Percentiles rank a stretch among this genome's conserved stretches.
These are phyloP conservation scores for Drosophila neonasuta DNA, from an alignment of 2,888 invertebrate genomes.

Conservation along the genomic window DNA sequence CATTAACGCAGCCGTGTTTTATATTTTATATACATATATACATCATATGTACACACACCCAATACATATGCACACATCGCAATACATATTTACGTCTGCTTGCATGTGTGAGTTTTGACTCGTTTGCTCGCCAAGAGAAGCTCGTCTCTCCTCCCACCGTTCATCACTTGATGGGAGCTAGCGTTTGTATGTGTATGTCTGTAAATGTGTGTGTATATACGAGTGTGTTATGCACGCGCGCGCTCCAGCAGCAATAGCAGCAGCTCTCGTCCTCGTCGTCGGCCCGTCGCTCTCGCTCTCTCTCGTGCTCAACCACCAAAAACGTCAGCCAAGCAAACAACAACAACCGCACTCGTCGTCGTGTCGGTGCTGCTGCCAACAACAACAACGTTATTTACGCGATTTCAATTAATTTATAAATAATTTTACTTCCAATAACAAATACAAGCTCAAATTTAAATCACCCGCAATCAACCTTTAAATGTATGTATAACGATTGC, in stretches of 20 bases:
- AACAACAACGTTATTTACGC: conserved; percentile 50
- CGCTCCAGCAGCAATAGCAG: conserved; percentile 71
- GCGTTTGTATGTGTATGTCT: conserved; percentile 31
- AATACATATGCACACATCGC: conserved; percentile 6
- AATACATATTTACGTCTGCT: conserved; percentile 42
- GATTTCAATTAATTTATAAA: conserved; percentile 69
- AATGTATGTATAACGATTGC: conserved; percentile 38
- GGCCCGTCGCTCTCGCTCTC: conserved; percentile 27
- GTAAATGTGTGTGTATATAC: conserved; percentile 40
- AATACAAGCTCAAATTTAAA: conserved; percentile 38
- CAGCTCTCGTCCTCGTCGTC: conserved; percentile 54
- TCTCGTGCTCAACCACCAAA: conserved; percentile 63
- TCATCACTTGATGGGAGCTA: conserved; percentile 34
- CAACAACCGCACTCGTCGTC: conserved; percentile 46
- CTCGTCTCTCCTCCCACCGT: conserved; percentile 15
- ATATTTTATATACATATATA: conserved; percentile 41
- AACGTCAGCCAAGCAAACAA: conserved; percentile 50
- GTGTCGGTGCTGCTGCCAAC: conserved; percentile 33
- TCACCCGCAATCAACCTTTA: conserved; percentile 34
- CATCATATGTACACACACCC: conserved; percentile 15
- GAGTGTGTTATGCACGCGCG: conserved; percentile 71
- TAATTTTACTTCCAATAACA: conserved; percentile 49
- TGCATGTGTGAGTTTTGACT: conserved; percentile 51
- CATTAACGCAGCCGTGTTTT: conserved; percentile 58
- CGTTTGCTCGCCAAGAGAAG: conserved; percentile 42